Evolutionary conservation across 2,113 vertebrate genomes (phyloP).

Genomic region (Silurus asotus): DNA sequence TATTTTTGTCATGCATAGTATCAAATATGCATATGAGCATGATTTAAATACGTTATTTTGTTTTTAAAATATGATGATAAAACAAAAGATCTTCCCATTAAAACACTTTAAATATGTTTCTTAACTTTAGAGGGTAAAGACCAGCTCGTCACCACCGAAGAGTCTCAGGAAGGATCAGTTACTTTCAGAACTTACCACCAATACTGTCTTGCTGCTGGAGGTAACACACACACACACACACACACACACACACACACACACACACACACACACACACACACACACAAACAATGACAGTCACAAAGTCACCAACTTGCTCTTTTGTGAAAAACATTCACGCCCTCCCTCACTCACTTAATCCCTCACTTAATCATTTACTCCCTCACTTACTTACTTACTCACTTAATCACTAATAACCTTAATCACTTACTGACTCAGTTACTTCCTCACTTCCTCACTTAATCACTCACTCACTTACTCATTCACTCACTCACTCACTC

Average conservation of each 20-base stretch:
- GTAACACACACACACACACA: slow-evolving; percentile 54
- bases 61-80: not conserved
- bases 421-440: no score
- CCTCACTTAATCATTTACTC: not conserved
- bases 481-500: no score
- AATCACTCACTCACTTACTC: no score
- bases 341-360: not conserved
- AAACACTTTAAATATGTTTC: not conserved
- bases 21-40: no score
- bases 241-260: not conserved
- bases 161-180: slow-evolving; percentile 64
- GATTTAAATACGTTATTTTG: not conserved
- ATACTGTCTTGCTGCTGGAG: slow-evolving; percentile 80
- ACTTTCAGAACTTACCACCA: slow-evolving; percentile 73
- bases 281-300: no score
- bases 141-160: slow-evolving; percentile 71
- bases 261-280: no score
- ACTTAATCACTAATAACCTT: no score
- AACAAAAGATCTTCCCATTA: no score
- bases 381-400: no score
- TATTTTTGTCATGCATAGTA: not conserved
- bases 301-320: no score
- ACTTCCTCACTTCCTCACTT: no score
- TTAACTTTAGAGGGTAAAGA: slow-evolving; percentile 42
- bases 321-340: not conserved